A percentile compares a stretch with the other conserved stretches of the same genome.
Evolutionary conservation across 2,888 invertebrate genomes (phyloP).

Genomic region (Syritta pipiens): DNA sequence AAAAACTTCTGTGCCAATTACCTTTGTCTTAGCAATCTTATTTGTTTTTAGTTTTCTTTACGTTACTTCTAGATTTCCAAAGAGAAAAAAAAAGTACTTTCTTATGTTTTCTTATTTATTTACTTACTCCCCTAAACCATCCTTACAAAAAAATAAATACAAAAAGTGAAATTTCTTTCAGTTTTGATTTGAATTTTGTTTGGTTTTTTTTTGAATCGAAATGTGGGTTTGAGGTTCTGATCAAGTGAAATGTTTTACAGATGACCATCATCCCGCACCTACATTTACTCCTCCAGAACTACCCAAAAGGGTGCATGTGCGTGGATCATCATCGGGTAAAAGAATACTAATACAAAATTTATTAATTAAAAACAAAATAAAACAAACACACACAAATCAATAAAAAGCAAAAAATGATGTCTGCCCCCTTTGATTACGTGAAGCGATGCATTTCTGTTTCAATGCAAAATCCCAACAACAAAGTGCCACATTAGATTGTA

Average conservation of each 20-base stretch:
- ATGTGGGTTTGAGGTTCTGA: slow-evolving; percentile 82
- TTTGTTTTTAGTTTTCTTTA: background rate
- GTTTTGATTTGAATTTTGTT: slow-evolving; percentile 23
- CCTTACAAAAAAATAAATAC: slow-evolving; percentile 4
- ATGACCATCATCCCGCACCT: slow-evolving; percentile 98
- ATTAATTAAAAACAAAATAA: slow-evolving; percentile 27
- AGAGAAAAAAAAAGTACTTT: slow-evolving; percentile 5
- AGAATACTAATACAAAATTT: slow-evolving; percentile 66
- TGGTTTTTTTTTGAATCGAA: slow-evolving; percentile 57
- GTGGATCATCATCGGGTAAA: slow-evolving; percentile 86
- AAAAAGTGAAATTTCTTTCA: slow-evolving; percentile 20
- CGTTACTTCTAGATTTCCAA: background rate
- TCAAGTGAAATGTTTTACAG: slow-evolving; percentile 86
- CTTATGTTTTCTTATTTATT: background rate
- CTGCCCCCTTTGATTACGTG: slow-evolving; percentile 28
- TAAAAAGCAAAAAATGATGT: slow-evolving; percentile 60
- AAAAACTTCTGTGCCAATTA: slow-evolving; percentile 58
- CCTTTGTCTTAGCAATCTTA: slow-evolving; percentile 24
- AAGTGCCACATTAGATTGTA: slow-evolving; percentile 64
- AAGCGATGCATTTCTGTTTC: slow-evolving; percentile 62
- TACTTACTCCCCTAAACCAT: slow-evolving; percentile 8
- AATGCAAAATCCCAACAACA: slow-evolving; percentile 68
- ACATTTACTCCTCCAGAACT: slow-evolving; percentile 99
- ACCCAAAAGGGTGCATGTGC: slow-evolving; percentile 98
- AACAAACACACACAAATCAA: slow-evolving; percentile 42